Percentiles rank a stretch among this genome's conserved stretches.
These are phyloP conservation scores for Meteorus colon DNA, from an alignment of 2,888 invertebrate genomes.

Conservation along the genomic window DNA sequence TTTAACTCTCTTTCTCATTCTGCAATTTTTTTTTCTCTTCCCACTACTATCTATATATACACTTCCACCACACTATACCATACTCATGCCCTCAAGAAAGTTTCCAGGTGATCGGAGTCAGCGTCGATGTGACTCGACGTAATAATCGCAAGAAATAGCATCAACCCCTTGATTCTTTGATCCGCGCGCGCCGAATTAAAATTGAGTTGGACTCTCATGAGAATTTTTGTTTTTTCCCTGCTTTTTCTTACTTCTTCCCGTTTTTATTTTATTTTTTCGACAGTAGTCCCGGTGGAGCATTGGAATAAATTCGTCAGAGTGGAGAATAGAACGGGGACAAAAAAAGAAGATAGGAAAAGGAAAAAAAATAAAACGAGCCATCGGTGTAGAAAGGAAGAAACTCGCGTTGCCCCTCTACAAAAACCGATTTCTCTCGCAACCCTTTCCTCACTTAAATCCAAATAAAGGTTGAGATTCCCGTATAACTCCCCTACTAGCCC, in stretches of 20 bases:
- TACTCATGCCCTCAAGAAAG: constrained; percentile 23
- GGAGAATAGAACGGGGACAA: constrained; percentile 3
- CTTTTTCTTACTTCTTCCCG: no score
- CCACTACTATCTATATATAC: constrained; percentile 19
- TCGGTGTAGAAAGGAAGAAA: constrained; percentile 6
- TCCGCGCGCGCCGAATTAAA: constrained; percentile 36
- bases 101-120: constrained; percentile 46
- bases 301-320: constrained; percentile 32
- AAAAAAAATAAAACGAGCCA: constrained; percentile 10
- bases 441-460: constrained; percentile 69
- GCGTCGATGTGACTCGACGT: constrained; percentile 26
- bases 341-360: constrained; percentile 1
- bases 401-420: constrained; percentile 10
- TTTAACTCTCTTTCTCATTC: background rate
- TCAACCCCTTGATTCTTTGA: constrained; percentile 43
- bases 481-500: constrained; percentile 38
- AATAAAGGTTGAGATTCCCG: constrained; percentile 70
- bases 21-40: constrained; percentile 14
- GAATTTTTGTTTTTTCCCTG: constrained; percentile 12
- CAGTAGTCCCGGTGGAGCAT: background rate
- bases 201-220: constrained; percentile 31
- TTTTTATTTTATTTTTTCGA: background rate
- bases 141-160: constrained; percentile 38
- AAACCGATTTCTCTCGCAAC: constrained; percentile 55
- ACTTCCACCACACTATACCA: background rate